Evolutionary conservation across 1,140 invertebrate genomes (phyloP).

Genomic region (Drosophila rhopaloa): DNA sequence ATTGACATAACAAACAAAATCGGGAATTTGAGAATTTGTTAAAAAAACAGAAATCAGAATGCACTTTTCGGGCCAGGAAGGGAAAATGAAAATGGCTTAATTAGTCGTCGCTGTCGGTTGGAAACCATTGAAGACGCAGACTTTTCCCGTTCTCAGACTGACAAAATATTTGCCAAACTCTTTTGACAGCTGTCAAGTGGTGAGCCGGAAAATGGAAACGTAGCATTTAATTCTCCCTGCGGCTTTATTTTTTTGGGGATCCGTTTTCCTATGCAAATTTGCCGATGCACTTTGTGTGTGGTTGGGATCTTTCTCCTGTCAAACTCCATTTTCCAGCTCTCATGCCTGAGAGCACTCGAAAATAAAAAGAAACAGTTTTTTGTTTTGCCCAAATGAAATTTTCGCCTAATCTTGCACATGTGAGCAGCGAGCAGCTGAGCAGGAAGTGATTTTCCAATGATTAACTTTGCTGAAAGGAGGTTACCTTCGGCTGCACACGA

Average conservation of each 20-base stretch:
- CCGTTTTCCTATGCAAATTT: conserved; percentile 68
- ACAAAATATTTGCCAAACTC: conserved; percentile 76
- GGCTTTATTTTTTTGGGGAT: conserved; percentile 46
- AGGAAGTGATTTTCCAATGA: conserved; percentile 82
- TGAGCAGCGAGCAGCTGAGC: conserved; percentile 52
- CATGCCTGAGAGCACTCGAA: conserved; percentile 42
- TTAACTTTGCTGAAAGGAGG: conserved; percentile 75
- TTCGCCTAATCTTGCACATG: conserved; percentile 68
- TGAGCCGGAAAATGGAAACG: conserved; percentile 58
- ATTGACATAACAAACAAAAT: conserved; percentile 60
- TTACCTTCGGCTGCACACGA: conserved; percentile 41
- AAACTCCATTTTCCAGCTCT: conserved; percentile 29
- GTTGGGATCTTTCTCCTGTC: conserved; percentile 34
- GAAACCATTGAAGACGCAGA: conserved; percentile 19
- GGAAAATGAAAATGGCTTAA: conserved; percentile 63
- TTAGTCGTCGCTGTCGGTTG: conserved; percentile 46
- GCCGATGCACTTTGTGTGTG: conserved; percentile 59
- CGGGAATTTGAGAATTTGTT: conserved; percentile 67
- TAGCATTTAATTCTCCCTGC: conserved; percentile 57
- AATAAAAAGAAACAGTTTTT: conserved; percentile 36
- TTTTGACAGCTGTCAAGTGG: conserved; percentile 82
- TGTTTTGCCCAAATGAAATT: conserved; percentile 60
- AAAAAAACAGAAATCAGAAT: conserved; percentile 66
- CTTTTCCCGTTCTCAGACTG: conserved; percentile 35
- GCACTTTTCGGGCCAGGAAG: conserved; percentile 37